phyloP scores from a whole-genome alignment of 2,888 invertebrate genomes.

The Netelia inedita region DNA sequence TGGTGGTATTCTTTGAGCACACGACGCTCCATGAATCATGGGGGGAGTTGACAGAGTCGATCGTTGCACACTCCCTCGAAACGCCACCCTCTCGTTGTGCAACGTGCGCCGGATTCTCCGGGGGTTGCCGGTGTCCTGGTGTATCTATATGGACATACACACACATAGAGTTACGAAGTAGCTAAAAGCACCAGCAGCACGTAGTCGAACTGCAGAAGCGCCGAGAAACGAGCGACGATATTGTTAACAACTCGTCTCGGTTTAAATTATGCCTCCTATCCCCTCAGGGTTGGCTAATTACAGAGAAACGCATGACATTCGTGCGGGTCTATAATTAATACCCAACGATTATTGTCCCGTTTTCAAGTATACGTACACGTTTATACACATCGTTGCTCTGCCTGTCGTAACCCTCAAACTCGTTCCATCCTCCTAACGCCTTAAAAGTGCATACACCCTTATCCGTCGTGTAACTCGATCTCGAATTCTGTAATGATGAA shows the following conservation, averaged over 20 bases:
- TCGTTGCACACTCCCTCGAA: conserved; percentile 53
- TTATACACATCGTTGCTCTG: conserved; percentile 67
- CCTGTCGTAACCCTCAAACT: conserved; percentile 50
- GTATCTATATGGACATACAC: conserved; percentile 26
- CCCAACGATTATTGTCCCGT: conserved; percentile 80
- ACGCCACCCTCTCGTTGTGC: conserved; percentile 42
- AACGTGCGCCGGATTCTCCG: conserved; percentile 59
- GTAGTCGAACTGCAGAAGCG: conserved; percentile 67
- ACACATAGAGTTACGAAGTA: conserved; percentile 3
- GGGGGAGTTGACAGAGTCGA: conserved; percentile 67
- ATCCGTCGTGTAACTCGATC: background rate
- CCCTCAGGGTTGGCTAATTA: conserved; percentile 78
- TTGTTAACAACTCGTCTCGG: conserved; percentile 82
- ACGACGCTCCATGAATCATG: conserved; percentile 70
- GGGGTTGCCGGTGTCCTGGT: conserved; percentile 63
- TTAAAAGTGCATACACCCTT: conserved; percentile 32
- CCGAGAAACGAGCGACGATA: conserved; percentile 70
- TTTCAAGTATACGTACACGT: conserved; percentile 62
- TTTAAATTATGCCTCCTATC: conserved; percentile 81
- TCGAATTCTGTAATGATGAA: background rate
- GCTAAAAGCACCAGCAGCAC: conserved; percentile 47
- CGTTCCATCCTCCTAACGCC: conserved; percentile 32
- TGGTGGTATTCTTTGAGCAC: conserved; percentile 59
- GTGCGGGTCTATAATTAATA: conserved; percentile 84
- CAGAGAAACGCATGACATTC: conserved; percentile 82